These are phyloP conservation scores for Pelecanoides urinatrix DNA, from an alignment of 2,113 vertebrate genomes.

Conservation along the genomic window DNA sequence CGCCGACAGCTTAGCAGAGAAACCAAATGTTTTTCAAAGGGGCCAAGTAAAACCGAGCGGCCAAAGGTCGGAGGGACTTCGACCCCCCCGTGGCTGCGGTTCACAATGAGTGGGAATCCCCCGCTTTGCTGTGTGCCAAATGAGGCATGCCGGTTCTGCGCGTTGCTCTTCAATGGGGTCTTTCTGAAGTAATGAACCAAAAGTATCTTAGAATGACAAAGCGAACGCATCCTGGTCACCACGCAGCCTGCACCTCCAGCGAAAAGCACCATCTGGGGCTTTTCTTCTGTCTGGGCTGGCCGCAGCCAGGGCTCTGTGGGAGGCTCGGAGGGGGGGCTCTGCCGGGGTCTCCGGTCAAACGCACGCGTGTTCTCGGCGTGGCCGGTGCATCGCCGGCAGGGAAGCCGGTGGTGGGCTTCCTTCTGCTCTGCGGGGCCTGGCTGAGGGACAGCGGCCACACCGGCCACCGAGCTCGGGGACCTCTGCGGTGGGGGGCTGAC, in stretches of 20 bases:
- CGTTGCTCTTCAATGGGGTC: neutral
- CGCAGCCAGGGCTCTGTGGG: neutral
- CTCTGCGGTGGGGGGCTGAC: neutral
- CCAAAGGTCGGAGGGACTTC: neutral
- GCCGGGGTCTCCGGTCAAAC: neutral
- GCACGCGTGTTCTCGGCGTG: fast-evolving
- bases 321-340: neutral
- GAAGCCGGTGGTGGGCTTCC: neutral
- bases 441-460: neutral
- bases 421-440: neutral
- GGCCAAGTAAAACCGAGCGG: neutral
- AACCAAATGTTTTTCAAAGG: neutral
- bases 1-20: neutral
- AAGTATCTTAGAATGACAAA: neutral
- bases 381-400: neutral
- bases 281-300: neutral
- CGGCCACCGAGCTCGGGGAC: fast-evolving
- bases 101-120: neutral
- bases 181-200: slow-evolving; percentile 30
- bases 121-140: neutral
- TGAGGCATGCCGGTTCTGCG: neutral
- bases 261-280: neutral
- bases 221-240: neutral
- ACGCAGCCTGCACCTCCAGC: neutral
- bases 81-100: fast-evolving